Percentiles rank a stretch among this genome's conserved stretches.
phyloP scores from a whole-genome alignment of 2,888 invertebrate genomes.

The Lasioglossum malachurum region DNA sequence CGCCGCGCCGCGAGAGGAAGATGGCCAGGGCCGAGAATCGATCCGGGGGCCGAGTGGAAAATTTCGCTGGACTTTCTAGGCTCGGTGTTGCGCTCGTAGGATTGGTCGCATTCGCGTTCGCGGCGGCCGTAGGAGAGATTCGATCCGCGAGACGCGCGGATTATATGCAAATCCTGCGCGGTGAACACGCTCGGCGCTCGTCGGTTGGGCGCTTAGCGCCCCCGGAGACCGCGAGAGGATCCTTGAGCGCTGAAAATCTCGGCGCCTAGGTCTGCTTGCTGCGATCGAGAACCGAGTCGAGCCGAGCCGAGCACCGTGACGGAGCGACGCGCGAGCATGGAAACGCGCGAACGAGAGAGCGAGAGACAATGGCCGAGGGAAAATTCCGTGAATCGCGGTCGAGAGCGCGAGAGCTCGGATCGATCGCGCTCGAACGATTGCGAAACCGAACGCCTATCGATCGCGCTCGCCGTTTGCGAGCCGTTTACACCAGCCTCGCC shows the following conservation, averaged over 20 bases:
- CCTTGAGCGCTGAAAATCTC: slow-evolving; percentile 24
- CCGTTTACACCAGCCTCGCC: neutral
- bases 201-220: slow-evolving; percentile 2
- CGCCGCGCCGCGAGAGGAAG: neutral
- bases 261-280: neutral
- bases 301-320: neutral
- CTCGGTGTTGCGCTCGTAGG: slow-evolving; percentile 42
- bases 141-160: slow-evolving; percentile 23
- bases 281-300: neutral
- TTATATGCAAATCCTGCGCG: slow-evolving; percentile 45
- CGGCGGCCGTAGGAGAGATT: slow-evolving; percentile 1
- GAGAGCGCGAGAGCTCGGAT: slow-evolving; percentile 19
- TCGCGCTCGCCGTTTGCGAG: slow-evolving; percentile 4
- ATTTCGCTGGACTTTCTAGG: slow-evolving; percentile 50
- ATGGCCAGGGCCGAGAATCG: slow-evolving; percentile 10
- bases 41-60: slow-evolving; percentile 19
- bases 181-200: slow-evolving; percentile 14
- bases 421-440: slow-evolving; percentile 48
- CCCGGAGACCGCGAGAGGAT: slow-evolving; percentile 13
- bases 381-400: slow-evolving; percentile 58
- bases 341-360: slow-evolving; percentile 11
- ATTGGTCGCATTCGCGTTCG: slow-evolving; percentile 46
- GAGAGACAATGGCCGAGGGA: slow-evolving; percentile 47
- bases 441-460: slow-evolving; percentile 47
- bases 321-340: neutral